Evolutionary conservation across 2,113 vertebrate species (phyloP), one percentile per base, ranked within the genome.

Genomic region (Heliornis fulica): DNA sequence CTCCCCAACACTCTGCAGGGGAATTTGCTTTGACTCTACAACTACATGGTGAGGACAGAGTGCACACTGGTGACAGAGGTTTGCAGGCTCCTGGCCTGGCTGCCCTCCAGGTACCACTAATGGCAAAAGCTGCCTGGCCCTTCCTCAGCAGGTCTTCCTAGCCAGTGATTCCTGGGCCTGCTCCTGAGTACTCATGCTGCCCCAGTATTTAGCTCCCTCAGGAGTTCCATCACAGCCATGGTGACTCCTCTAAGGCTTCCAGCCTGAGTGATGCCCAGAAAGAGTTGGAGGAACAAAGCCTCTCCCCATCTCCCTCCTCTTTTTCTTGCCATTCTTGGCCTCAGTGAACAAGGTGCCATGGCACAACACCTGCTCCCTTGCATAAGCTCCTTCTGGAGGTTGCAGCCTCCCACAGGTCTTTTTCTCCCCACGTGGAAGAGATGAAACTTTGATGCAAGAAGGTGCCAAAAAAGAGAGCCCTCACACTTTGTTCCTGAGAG

Each of bases 151-250:
- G 8, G 20, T 75, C 46, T 56, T 15, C 15, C 65, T 65, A 65
- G n/a, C 36, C 9, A 3, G 4, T 12, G 41, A 19, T 10, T 50
- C n/a, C 20, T 0, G 0, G 20, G 13, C 38, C 12, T 89, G 59
- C 31, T 69, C 12, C 38, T 2, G 7, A 13, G 16, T 9, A 4
- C 28, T 25, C 14, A 1, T n/a, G 29, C 46, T 82, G 51, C 22
- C 38, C 0, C 45, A 56, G 28, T 16, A 72, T 74, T 93, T 20
- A 68, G 65, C 38, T 82, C 6, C 15, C 23, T 5, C 3, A 5
- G 56, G 31, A 80, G 40, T 46, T 51, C 46, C 1, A 4, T 3
- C 66, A 36, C 21, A 8, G 10, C 38, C 18, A 32, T 38, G n/a
- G 18, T 21, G 34, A 20, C 34, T 72, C 26, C 38, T 78, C 22